Percentiles rank a stretch among this genome's conserved stretches.
Conservation (phyloP, 2,797 vertebrate genomes). For the Enteromius trimaculatus region DNA sequence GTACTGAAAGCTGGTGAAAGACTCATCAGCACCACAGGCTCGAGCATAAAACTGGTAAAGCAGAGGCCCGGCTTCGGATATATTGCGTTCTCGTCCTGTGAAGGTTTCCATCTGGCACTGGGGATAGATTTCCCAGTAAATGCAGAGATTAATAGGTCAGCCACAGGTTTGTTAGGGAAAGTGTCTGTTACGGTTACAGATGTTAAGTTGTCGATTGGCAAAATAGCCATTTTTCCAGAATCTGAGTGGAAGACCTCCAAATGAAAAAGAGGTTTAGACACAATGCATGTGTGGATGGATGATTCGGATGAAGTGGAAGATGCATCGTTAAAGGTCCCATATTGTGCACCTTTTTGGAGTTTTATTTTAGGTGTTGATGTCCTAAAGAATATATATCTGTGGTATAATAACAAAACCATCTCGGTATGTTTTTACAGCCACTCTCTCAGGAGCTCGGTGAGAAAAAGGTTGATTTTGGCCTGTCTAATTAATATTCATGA, state of each 20-base stretch:
- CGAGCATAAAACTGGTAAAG: neutral
- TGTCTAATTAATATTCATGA: too few species aligned
- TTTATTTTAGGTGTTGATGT: too few species aligned
- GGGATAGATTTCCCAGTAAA: slow-evolving; percentile 14
- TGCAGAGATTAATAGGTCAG: slow-evolving; percentile 6
- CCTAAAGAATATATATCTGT: too few species aligned
- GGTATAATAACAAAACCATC: too few species aligned
- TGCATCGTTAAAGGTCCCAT: too few species aligned
- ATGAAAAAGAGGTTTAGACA: slow-evolving; percentile 2
- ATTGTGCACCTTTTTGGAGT: too few species aligned
- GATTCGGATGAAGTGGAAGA: neutral
- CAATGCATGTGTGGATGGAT: neutral
- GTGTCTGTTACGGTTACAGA: slow-evolving; percentile 26
- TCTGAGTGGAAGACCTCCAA: neutral
- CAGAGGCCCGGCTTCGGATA: neutral
- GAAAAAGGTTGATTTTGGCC: too few species aligned
- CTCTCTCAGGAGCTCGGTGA: too few species aligned
- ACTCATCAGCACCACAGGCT: slow-evolving; percentile 3
- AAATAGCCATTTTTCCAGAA: neutral
- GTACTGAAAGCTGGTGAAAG: neutral
- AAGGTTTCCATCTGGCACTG: slow-evolving; percentile 11
- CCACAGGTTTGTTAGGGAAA: slow-evolving; percentile 39
- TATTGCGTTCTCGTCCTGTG: neutral
- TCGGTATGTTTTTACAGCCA: too few species aligned
- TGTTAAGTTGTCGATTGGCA: neutral